A percentile compares a stretch with the other conserved stretches of the same genome.
Conservation (phyloP, 2,888 invertebrate genomes). For the Sphaerophoria rueppellii region DNA sequence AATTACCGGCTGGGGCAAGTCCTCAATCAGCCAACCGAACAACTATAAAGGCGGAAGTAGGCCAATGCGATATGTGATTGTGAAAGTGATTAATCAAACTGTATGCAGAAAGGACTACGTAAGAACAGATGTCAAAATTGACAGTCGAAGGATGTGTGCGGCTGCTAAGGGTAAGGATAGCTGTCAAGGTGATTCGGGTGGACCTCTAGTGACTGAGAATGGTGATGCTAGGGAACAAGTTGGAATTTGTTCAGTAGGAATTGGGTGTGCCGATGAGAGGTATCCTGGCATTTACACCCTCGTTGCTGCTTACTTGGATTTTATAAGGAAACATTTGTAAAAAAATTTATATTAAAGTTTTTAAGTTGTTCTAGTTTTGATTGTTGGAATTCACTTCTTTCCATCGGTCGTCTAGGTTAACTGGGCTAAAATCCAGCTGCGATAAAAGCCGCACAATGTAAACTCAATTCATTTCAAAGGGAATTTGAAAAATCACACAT, state of each 20-base stretch:
- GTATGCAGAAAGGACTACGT: not conserved
- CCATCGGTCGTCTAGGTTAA: no score
- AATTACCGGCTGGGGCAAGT: not conserved
- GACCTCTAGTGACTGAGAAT: not conserved
- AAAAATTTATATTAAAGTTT: no score
- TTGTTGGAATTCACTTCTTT: no score
- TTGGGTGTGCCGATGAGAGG: not conserved
- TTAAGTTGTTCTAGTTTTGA: no score
- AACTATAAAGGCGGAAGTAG: not conserved
- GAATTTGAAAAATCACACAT: constrained; percentile 44
- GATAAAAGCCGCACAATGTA: no score
- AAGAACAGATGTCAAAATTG: not conserved
- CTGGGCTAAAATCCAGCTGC: no score
- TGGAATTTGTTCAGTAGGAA: not conserved
- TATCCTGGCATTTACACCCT: not conserved
- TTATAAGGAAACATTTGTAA: not conserved
- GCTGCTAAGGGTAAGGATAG: not conserved
- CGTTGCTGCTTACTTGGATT: not conserved
- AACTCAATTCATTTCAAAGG: not conserved
- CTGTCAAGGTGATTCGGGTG: constrained; percentile 19
- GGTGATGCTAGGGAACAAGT: not conserved
- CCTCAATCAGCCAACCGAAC: not conserved
- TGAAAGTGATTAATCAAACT: not conserved
- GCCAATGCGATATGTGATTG: not conserved
- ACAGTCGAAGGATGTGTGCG: constrained; percentile 1